Evolutionary conservation across 1,140 invertebrate genomes (phyloP).

Genomic region (Limonius californicus): DNA sequence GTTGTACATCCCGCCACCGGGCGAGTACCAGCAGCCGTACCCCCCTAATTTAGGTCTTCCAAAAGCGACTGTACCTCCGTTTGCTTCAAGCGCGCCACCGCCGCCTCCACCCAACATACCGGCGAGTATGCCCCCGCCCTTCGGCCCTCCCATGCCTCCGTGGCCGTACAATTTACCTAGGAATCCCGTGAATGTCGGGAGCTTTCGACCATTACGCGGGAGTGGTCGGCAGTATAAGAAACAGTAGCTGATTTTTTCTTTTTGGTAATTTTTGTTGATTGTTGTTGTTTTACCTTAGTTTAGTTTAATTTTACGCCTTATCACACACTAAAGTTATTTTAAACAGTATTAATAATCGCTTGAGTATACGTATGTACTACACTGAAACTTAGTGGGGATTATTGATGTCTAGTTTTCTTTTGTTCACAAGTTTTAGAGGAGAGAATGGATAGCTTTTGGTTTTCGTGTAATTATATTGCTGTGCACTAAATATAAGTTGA

Average conservation of each 20-base stretch:
- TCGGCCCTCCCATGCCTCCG: neutral
- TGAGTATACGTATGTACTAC: too few species aligned
- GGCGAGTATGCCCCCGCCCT: neutral
- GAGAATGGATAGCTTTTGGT: neutral
- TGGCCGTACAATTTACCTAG: neutral
- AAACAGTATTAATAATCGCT: too few species aligned
- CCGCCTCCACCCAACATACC: neutral
- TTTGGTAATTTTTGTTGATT: neutral
- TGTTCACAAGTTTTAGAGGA: neutral
- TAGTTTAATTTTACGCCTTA: too few species aligned
- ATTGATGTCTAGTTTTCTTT: neutral
- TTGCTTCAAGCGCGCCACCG: neutral
- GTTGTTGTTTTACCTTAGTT: too few species aligned
- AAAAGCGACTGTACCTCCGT: neutral
- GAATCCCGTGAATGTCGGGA: neutral
- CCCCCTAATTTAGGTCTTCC: constrained; percentile 11
- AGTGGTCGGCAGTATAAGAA: neutral
- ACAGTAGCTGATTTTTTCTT: neutral
- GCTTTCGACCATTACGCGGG: neutral
- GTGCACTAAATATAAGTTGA: too few species aligned
- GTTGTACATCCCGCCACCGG: neutral
- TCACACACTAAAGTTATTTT: too few species aligned
- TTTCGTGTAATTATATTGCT: neutral
- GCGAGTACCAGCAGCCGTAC: neutral
- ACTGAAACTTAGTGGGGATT: neutral